phyloP scores from a whole-genome alignment of 1,140 invertebrate genomes.

The Bombus pyrosoma region DNA sequence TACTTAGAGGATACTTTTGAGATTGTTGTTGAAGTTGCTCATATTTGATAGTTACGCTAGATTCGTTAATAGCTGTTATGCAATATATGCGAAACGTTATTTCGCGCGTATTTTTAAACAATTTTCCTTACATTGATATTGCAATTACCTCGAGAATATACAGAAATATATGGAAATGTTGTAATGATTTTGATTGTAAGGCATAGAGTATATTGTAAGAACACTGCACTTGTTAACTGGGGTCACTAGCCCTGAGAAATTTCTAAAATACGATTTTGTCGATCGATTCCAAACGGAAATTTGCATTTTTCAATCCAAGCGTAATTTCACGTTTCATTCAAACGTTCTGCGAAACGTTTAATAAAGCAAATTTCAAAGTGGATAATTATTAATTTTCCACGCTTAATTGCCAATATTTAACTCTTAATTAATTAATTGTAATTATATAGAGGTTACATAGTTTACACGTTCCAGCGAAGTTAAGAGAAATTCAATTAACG shows the following conservation, averaged over 20 bases:
- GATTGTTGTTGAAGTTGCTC: slow-evolving; percentile 10
- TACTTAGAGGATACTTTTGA: slow-evolving; percentile 19
- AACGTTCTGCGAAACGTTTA: no score
- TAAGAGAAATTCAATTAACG: no score
- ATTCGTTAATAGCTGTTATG: slow-evolving; percentile 35
- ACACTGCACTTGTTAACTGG: not conserved
- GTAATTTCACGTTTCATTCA: no score
- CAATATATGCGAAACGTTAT: not conserved
- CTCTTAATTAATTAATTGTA: not conserved
- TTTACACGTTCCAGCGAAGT: not conserved
- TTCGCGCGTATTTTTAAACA: slow-evolving; percentile 16
- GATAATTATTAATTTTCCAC: slow-evolving; percentile 5
- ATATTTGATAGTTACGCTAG: slow-evolving; percentile 25
- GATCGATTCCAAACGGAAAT: not conserved
- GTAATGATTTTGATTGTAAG: not conserved
- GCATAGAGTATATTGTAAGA: no score
- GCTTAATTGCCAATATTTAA: not conserved
- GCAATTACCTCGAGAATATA: no score
- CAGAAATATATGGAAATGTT: not conserved
- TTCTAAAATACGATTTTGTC: not conserved
- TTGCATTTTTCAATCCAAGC: not conserved
- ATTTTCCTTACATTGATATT: not conserved
- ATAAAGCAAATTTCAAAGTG: no score
- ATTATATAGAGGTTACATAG: not conserved
- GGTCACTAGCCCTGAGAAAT: not conserved